A percentile compares a stretch with the other conserved stretches of the same genome.
Evolutionary conservation across 2,888 invertebrate genomes (phyloP).

Genomic region (Pollenia amentaria): DNA sequence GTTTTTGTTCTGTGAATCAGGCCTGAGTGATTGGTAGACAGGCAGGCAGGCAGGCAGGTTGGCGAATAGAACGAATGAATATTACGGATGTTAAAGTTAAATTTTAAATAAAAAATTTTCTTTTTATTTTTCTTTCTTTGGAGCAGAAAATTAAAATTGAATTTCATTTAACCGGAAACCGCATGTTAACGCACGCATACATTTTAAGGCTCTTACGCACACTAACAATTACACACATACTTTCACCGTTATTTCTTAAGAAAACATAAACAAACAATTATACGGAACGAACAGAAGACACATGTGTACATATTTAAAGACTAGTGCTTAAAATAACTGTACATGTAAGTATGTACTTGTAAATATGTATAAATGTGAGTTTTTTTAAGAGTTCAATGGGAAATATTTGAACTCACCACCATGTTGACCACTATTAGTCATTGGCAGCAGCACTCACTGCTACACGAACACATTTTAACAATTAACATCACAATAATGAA

Average conservation of each 20-base stretch:
- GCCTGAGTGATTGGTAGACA: constrained; percentile 51
- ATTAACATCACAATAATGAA: constrained; percentile 25
- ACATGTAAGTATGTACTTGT: neutral
- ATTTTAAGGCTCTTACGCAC: constrained; percentile 15
- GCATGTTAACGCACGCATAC: constrained; percentile 62
- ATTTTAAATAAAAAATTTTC: constrained; percentile 33
- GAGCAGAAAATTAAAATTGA: constrained; percentile 52
- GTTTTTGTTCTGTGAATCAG: constrained; percentile 24
- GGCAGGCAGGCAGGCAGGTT: constrained; percentile 39
- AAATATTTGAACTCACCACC: constrained; percentile 22
- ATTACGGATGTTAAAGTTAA: constrained; percentile 36
- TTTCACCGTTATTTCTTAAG: constrained; percentile 14
- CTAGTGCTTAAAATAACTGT: neutral
- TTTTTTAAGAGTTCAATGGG: constrained; percentile 11
- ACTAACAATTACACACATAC: constrained; percentile 2
- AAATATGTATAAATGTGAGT: neutral
- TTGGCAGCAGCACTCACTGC: constrained; percentile 5
- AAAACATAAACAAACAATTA: constrained; percentile 1
- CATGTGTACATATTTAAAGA: neutral
- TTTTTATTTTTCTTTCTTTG: constrained; percentile 20
- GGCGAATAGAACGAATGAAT: constrained; percentile 1
- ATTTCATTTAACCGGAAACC: constrained; percentile 66
- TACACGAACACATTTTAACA: constrained; percentile 29
- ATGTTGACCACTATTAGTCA: constrained; percentile 32
- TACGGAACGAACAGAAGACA: neutral